Evolutionary conservation across 2,113 vertebrate genomes (phyloP).

Genomic region (Mormyrus iriodes): DNA sequence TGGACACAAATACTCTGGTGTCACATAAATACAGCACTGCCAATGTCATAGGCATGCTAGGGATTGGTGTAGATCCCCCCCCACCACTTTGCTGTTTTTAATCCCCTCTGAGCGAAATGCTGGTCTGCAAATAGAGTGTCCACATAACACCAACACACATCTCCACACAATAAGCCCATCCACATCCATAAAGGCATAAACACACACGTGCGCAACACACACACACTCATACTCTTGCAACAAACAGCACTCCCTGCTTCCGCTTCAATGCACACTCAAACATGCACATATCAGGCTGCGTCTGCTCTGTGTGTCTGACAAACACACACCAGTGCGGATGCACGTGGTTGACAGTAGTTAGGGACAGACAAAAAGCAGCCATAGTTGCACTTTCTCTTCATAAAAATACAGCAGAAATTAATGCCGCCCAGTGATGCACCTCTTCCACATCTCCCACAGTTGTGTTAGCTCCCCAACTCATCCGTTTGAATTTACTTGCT

Average conservation of each 20-base stretch:
- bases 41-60: background rate
- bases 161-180: background rate
- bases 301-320: background rate
- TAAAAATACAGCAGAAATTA: background rate
- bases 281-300: background rate
- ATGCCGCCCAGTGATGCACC: background rate
- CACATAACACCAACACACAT: background rate
- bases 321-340: background rate
- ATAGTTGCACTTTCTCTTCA: background rate
- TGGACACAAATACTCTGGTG: background rate
- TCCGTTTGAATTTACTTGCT: background rate
- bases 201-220: background rate
- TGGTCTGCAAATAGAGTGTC: background rate
- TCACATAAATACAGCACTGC: slow-evolving; percentile 5
- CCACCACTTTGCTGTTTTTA: background rate
- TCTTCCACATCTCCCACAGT: background rate
- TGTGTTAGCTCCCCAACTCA: background rate
- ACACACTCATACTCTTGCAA: background rate
- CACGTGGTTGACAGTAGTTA: background rate
- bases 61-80: background rate
- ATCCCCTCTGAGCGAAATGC: background rate
- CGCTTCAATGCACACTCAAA: background rate
- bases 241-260: background rate
- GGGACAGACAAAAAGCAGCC: background rate
- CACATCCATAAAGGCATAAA: background rate